Conservation (phyloP, 2,888 invertebrate genomes). For the Coremacera marginata region DNA sequence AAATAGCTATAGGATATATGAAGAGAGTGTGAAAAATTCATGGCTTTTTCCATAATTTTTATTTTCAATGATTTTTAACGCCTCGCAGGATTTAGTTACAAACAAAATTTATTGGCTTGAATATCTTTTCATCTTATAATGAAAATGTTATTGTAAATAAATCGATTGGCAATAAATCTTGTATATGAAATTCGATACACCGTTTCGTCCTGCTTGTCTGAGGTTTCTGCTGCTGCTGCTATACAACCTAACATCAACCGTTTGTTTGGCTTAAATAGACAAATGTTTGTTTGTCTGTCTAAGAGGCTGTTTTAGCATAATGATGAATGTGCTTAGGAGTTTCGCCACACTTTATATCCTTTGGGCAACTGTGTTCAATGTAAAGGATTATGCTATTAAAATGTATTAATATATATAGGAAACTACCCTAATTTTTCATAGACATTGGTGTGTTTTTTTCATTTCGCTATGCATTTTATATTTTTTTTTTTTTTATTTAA, state of each 20-base stretch:
- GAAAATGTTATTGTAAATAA: conserved; percentile 54
- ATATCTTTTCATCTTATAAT: neutral
- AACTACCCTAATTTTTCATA: too few species aligned
- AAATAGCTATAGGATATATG: neutral
- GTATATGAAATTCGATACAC: conserved; percentile 65
- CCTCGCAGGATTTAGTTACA: neutral
- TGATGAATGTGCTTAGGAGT: conserved; percentile 17
- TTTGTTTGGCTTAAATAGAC: neutral
- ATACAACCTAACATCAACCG: neutral
- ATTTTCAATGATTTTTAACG: neutral
- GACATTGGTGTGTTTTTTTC: too few species aligned
- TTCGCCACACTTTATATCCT: conserved; percentile 12
- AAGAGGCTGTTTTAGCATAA: conserved; percentile 4
- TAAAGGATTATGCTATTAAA: neutral
- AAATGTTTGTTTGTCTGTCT: neutral
- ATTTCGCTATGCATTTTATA: too few species aligned
- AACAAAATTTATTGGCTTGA: neutral
- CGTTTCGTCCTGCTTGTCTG: conserved; percentile 48
- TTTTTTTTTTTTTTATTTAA: too few species aligned
- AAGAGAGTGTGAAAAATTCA: neutral
- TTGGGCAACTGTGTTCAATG: neutral
- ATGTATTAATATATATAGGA: too few species aligned
- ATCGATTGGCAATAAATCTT: conserved; percentile 66
- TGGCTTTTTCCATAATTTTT: neutral
- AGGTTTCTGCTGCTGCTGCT: neutral